Percentiles rank a stretch among this genome's conserved stretches.
Conservation (phyloP, 2,888 invertebrate genomes). For the Agapostemon virescens region DNA sequence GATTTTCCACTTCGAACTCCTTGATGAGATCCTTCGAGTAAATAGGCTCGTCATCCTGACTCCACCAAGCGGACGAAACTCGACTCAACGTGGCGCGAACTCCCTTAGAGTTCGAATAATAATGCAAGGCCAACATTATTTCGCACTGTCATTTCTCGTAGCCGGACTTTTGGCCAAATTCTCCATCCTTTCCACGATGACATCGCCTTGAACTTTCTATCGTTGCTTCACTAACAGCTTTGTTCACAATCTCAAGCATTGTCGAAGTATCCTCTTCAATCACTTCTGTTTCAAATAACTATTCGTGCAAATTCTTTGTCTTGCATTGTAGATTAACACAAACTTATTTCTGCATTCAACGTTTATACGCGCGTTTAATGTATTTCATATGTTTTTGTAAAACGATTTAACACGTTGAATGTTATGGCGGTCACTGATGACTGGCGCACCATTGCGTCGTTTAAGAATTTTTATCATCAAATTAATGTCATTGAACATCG, state of each 20-base stretch:
- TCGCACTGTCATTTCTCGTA: constrained; percentile 46
- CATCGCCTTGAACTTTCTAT: constrained; percentile 40
- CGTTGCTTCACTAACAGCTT: background rate
- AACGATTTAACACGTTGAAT: no score
- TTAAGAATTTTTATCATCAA: no score
- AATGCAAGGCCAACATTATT: constrained; percentile 90
- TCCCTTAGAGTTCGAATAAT: constrained; percentile 87
- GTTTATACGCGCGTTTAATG: background rate
- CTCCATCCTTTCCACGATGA: constrained; percentile 32
- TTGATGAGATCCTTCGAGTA: constrained; percentile 92
- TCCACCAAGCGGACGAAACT: constrained; percentile 82
- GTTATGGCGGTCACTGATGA: no score
- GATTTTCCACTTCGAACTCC: constrained; percentile 91
- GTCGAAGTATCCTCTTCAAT: no score
- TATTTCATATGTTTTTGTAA: background rate
- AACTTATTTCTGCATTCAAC: background rate
- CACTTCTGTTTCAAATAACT: background rate
- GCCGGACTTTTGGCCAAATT: constrained; percentile 46
- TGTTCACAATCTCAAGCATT: background rate
- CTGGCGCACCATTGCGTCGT: no score
- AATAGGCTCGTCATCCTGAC: constrained; percentile 83
- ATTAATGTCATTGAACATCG: no score
- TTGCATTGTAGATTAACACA: background rate
- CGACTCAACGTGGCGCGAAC: constrained; percentile 70
- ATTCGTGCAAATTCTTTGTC: background rate